Evolutionary conservation across 2,888 invertebrate species (phyloP), one percentile per base, ranked within the genome.

Genomic region (Neuroscelio doddi): DNA sequence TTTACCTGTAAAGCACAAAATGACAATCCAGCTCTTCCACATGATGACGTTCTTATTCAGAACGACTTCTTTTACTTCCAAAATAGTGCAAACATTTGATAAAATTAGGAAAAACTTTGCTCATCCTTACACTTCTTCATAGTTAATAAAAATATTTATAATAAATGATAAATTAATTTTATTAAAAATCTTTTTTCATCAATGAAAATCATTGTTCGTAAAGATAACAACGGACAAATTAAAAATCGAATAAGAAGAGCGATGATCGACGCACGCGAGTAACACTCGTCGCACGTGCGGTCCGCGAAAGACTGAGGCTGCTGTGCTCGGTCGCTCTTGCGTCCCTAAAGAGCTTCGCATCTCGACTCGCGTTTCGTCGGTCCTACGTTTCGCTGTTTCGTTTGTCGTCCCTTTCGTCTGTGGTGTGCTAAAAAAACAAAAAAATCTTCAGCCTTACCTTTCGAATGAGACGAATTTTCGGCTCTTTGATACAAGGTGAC

Each of bases 1-100:
- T 58, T 77, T 77, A 81, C 81, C 81, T 77, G 80, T 71, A 63
- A 73, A 72, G 49, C 79, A 79, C 53, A 80, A 70, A 16, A 79
- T 56, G 46, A 79, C 62, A 67, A 76, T 69, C 73, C 71, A 75
- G 69, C 55, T 68, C 55, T 67, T 72, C 69, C 73, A 73, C 78
- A 79, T 80, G 69, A 47, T 70, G 56, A 42, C 27, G 34, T 12
- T 50, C 12, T 14, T 3, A n/a, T 8, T 32, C 12, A 32, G 32
- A 29, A 29, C 29, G 29, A 29, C 9, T 9, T 29, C 4, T 29
- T 29, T 29, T 7, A 1, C 29, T 1, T 32, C 21, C 32, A 12
- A 32, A 12, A 32, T n/a, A n/a, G 10, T 12, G 12, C 32, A 12
- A 32, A 7, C 12, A 12, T 32, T 1, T 32, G 32, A 12, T 12